Base-by-base conservation (phyloP, 2,797 vertebrate species). In the Urophycis tenuis region DNA sequence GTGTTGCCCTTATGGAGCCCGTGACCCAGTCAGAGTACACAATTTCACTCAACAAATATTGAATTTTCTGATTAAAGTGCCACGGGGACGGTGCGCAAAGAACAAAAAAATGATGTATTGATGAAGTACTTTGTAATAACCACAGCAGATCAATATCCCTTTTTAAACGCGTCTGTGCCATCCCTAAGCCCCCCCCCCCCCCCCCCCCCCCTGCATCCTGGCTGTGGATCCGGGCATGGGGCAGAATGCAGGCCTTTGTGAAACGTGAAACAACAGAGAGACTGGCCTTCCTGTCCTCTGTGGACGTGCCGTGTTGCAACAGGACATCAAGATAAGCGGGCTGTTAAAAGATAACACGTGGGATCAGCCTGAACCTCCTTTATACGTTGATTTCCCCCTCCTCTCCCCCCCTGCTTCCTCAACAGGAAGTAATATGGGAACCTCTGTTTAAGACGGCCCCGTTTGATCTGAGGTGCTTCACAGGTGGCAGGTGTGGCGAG, bases 301-400 rank as follows among this genome's bases (percentile, higher is more conserved):
- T 83, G 49, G 79, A 85, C 78, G 71, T 72, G 78, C 78, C 78
- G 83, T 78, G 74, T 81, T 75, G 60, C 81, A 88, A 77, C 88
- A 92, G 90, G 89, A 90, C 89, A 90, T 91, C 89, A 88, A 92
- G 91, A 92, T 93, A 92, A 91, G 86, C 84, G 75, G 78, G 86
- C 81, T 84, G 81, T 87, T 82, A 80, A 86, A 87, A 92, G 89
- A 92, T 89, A 90, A 88, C 82, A 84, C 84, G 80, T 82, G 73
- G 80, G 85, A 86, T 89, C 87, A 19, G 14, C 19, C 60, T 33
- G 39, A 31, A 31, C 73, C 77, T 74, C 71, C 71, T 17, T 29
- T 73, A 77, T 71, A n/a, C n/a, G n/a, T 33, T 82, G 71, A 81
- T 82, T 81, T 74, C 77, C 79, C 78, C 76, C 60, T 45, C 71